These are phyloP conservation scores for Apis mellifera DNA, from an alignment of 1,140 invertebrate genomes.

Conservation along the genomic window Amel_HAv3.1 CM009933.2:11063501-11064000, in stretches of 20 bases:
- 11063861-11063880: conserved; percentile 6
- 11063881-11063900: conserved; percentile 17
- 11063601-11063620: neutral
- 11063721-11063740: neutral
- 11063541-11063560: no score
- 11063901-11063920: conserved; percentile 37
- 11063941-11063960: conserved; percentile 51
- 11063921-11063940: conserved; percentile 42
- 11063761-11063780: conserved; percentile 18
- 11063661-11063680: neutral
- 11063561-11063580: no score
- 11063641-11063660: neutral
- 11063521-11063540: neutral
- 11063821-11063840: conserved; percentile 14
- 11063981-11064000: conserved; percentile 79
- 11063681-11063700: neutral
- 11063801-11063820: neutral
- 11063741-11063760: conserved; percentile 23
- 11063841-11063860: conserved; percentile 35
- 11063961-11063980: conserved; percentile 69
- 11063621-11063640: neutral
- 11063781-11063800: conserved; percentile 27
- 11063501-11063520: neutral
- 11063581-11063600: neutral
- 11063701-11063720: neutral